Percentiles rank a stretch among this genome's conserved stretches.
Conservation (phyloP, 2,113 vertebrate genomes). For the Sander lucioperca region DNA sequence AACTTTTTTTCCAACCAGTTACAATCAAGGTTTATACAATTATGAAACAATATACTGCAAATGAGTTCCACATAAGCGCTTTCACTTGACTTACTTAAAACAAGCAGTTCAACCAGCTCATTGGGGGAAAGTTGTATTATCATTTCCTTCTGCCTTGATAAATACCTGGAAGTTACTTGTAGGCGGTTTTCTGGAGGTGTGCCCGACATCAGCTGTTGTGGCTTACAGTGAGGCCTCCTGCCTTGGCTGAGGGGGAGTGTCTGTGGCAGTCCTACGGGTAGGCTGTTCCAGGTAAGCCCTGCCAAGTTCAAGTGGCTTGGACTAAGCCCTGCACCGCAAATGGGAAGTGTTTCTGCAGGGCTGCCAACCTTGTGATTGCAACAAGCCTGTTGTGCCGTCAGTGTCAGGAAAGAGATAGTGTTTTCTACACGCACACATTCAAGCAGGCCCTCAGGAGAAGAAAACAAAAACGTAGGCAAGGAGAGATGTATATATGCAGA, state of each 20-base stretch:
- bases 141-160: slow-evolving; percentile 47
- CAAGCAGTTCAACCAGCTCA: slow-evolving; percentile 27
- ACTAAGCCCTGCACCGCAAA: slow-evolving; percentile 70
- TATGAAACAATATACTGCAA: background rate
- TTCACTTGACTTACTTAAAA: background rate
- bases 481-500: slow-evolving; percentile 64
- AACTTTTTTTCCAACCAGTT: slow-evolving; percentile 1
- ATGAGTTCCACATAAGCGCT: background rate
- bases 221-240: slow-evolving; percentile 63
- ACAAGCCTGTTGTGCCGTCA: slow-evolving; percentile 45
- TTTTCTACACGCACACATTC: slow-evolving; percentile 50
- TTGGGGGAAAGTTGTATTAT: background rate
- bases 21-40: slow-evolving; percentile 16
- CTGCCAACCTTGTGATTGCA: slow-evolving; percentile 76
- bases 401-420: slow-evolving; percentile 58
- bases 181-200: slow-evolving; percentile 53
- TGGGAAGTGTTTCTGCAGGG: slow-evolving; percentile 76
- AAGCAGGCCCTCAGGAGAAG: slow-evolving; percentile 39
- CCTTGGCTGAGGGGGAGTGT: slow-evolving; percentile 65
- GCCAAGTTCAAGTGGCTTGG: slow-evolving; percentile 86
- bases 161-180: slow-evolving; percentile 53
- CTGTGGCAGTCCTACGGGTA: slow-evolving; percentile 72
- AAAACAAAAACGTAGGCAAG: slow-evolving; percentile 36
- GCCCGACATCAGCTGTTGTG: slow-evolving; percentile 64
- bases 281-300: slow-evolving; percentile 80